Percentiles rank a stretch among this genome's conserved stretches.
phyloP scores from a whole-genome alignment of 2,888 invertebrate species.

The Tholera decimalis region DNA sequence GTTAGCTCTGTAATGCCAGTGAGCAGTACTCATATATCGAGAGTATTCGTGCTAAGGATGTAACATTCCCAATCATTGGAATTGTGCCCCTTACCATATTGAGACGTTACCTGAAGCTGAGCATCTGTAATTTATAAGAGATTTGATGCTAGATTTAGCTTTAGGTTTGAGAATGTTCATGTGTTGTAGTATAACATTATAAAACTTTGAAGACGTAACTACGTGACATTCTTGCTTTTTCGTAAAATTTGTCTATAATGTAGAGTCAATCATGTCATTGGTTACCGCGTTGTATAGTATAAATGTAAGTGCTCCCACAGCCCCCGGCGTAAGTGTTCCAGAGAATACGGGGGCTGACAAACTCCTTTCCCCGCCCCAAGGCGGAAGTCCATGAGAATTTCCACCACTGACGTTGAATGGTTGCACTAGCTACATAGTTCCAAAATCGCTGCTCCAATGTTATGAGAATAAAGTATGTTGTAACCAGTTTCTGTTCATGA shows the following conservation, averaged over 20 bases:
- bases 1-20: constrained; percentile 61
- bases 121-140: constrained; percentile 47
- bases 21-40: constrained; percentile 52
- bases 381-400: no score
- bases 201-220: not conserved
- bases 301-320: no score
- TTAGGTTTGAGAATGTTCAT: constrained; percentile 19
- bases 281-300: no score
- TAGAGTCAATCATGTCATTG: not conserved
- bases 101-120: constrained; percentile 59
- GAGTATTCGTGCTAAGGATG: constrained; percentile 64
- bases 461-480: constrained; percentile 3
- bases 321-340: no score
- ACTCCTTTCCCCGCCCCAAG: no score
- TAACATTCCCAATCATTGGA: constrained; percentile 66
- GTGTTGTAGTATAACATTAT: constrained; percentile 4
- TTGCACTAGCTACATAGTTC: not conserved
- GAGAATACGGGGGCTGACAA: no score
- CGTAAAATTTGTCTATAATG: not conserved
- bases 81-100: constrained; percentile 67
- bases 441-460: not conserved
- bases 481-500: not conserved
- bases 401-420: no score
- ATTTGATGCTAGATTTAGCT: constrained; percentile 40
- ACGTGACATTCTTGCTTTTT: not conserved